Base-by-base conservation (phyloP, 2,888 invertebrate genomes). In the Stenichneumon culpator region DNA sequence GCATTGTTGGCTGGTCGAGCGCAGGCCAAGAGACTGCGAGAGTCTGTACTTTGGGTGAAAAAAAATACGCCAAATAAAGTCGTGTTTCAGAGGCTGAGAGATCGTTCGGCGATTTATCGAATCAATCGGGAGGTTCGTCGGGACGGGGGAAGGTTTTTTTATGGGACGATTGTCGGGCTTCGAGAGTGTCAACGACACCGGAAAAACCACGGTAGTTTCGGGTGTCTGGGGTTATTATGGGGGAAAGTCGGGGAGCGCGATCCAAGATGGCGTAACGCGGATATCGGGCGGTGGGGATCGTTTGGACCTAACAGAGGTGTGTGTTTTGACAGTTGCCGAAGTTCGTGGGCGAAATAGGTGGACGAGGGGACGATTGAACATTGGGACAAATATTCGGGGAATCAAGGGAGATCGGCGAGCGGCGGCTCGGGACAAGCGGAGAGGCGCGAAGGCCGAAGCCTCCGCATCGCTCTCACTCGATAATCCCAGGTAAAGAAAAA, bases 261-360 rank as follows among this genome's bases (percentile, higher is more conserved):
- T 72, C 54, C 84, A 89, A 88, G 84, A 90, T 90, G 90, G 90
- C 90, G 90, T 87, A 86, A 82, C 70, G 67, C 52, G 52, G 39
- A 67, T 67, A n/a, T 73, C 22, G 39, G 19, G n/a, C 19, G 57
- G 60, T 44, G 25, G 60, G 47, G 44, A 52, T n/a, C 16, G 32
- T 65, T 65, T 11, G 16, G 54, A 54, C 54, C 22, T 0, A 3
- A 54, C 22, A 11, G 54, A 22, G 54, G 39, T 11, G 32, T 14
- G 36, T 72, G 57, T 72, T 72, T 72, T 67, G 74, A 68, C 47
- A 75, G 68, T 75, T 75, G 68, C 2, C 57, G 60, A 75, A 57
- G 44, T 47, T 52, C 22, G 36, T 67, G 25, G 54, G 19, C 22
- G 11, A 54, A 54, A 50, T 22, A 11, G 54, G 9, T 22, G 19